Percentiles rank a stretch among this genome's conserved stretches.
phyloP scores from a whole-genome alignment of 2,797 vertebrate species.

The Myripristis murdjan region DNA sequence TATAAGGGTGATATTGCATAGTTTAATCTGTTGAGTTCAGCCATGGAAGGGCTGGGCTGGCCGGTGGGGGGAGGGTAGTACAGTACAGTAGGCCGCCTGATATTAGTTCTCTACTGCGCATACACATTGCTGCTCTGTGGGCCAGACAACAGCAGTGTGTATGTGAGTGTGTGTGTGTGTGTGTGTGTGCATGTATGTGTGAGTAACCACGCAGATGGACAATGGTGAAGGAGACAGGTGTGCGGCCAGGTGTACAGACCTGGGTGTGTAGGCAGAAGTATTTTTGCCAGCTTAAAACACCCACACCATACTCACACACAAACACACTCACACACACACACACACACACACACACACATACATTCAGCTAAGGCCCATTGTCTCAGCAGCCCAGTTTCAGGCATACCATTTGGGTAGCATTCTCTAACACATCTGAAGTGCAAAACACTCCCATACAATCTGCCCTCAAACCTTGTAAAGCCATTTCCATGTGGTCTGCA shows the following conservation, averaged over 20 bases:
- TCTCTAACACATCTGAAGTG: constrained; percentile 54
- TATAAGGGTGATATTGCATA: constrained; percentile 87
- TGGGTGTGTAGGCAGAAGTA: constrained; percentile 42
- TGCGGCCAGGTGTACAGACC: constrained; percentile 63
- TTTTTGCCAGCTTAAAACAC: constrained; percentile 54
- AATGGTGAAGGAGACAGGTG: constrained; percentile 64
- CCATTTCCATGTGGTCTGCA: constrained; percentile 57
- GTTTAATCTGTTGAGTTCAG: constrained; percentile 87
- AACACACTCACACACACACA: constrained; percentile 24
- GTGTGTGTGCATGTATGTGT: constrained; percentile 19
- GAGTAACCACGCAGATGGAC: constrained; percentile 69
- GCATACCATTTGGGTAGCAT: constrained; percentile 12
- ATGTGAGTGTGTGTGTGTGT: constrained; percentile 24
- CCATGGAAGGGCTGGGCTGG: constrained; percentile 63
- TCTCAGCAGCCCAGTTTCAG: constrained; percentile 19
- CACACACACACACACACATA: constrained; percentile 24
- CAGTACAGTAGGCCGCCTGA: constrained; percentile 69
- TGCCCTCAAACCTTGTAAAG: constrained; percentile 59
- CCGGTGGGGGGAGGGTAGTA: constrained; percentile 67
- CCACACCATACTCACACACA: constrained; percentile 26
- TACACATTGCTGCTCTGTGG: constrained; percentile 37
- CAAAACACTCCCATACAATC: constrained; percentile 52
- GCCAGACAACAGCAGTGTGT: constrained; percentile 35
- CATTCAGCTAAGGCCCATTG: background rate
- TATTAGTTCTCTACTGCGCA: constrained; percentile 62